phyloP scores from a whole-genome alignment of 2,888 invertebrate genomes.

The Lasioglossum calceatum region DNA sequence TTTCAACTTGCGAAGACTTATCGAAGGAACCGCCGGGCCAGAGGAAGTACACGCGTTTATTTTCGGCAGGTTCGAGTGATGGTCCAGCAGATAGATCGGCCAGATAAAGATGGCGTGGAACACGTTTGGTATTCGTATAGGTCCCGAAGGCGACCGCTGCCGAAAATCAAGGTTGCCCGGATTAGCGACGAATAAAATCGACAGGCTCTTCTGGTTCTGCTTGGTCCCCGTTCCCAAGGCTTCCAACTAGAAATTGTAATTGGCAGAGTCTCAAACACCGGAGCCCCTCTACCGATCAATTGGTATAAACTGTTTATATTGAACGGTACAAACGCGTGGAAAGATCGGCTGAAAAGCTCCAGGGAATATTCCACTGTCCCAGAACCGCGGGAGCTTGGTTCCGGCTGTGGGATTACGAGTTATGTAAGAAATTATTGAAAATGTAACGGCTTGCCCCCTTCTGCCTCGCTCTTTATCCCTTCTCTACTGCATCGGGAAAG shows the following conservation, averaged over 20 bases:
- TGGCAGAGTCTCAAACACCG: background rate
- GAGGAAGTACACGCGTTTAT: constrained; percentile 27
- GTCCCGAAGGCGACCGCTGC: constrained; percentile 63
- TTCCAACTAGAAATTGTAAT: background rate
- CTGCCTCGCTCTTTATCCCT: constrained; percentile 36
- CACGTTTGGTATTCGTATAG: constrained; percentile 63
- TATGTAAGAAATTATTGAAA: constrained; percentile 74
- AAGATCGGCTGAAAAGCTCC: constrained; percentile 32
- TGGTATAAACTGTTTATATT: no score
- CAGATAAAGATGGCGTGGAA: constrained; percentile 51
- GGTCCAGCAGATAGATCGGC: constrained; percentile 56
- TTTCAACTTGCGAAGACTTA: background rate
- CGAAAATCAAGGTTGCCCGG: constrained; percentile 73
- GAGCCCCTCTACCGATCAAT: background rate
- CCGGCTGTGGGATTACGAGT: constrained; percentile 55
- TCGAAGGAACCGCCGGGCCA: background rate
- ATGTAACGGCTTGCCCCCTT: constrained; percentile 65
- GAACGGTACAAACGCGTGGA: background rate
- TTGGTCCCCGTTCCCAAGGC: constrained; percentile 23
- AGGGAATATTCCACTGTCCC: constrained; percentile 53
- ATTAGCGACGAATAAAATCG: constrained; percentile 70
- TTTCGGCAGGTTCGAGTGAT: constrained; percentile 47
- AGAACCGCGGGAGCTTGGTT: constrained; percentile 44
- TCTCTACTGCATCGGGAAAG: constrained; percentile 50
- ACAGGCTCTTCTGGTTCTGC: constrained; percentile 41